A percentile compares a stretch with the other conserved stretches of the same genome.
These are phyloP conservation scores for Thecocarcelia acutangulata DNA, from an alignment of 2,888 invertebrate genomes.

Conservation along the genomic window DNA sequence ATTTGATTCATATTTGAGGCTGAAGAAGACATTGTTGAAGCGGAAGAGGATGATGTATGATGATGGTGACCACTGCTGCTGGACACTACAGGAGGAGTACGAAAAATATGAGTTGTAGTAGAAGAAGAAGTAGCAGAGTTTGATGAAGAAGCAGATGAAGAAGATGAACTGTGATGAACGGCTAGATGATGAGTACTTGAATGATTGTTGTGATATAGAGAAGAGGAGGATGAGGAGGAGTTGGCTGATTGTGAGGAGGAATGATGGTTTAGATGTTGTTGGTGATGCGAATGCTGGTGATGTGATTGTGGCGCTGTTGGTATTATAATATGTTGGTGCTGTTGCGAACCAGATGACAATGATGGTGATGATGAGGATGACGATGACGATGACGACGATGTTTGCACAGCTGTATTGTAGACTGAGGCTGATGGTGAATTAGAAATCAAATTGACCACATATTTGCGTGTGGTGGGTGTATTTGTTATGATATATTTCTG, in stretches of 20 bases:
- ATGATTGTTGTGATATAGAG: constrained; percentile 48
- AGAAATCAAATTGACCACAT: constrained; percentile 80
- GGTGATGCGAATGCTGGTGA: constrained; percentile 51
- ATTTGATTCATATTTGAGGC: constrained; percentile 65
- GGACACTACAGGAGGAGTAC: constrained; percentile 80
- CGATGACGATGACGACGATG: constrained; percentile 57
- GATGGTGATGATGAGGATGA: constrained; percentile 50
- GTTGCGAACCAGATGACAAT: constrained; percentile 50
- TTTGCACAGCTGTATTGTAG: constrained; percentile 46
- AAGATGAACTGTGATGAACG: constrained; percentile 46
- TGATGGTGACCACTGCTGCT: constrained; percentile 75
- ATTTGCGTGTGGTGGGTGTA: constrained; percentile 75
- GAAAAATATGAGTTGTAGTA: constrained; percentile 75
- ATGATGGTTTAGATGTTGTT: constrained; percentile 44
- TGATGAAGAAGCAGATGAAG: constrained; percentile 65
- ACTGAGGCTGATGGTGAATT: constrained; percentile 69
- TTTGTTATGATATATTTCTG: constrained; percentile 70
- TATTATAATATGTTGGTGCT: constrained; percentile 71
- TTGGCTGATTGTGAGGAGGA: constrained; percentile 33
- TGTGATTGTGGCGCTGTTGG: constrained; percentile 61
- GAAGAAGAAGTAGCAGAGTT: constrained; percentile 67
- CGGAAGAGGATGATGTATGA: constrained; percentile 48
- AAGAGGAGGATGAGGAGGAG: constrained; percentile 26
- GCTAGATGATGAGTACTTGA: constrained; percentile 33
- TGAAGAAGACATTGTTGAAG: constrained; percentile 39